Percentiles rank a stretch among this genome's conserved stretches.
Evolutionary conservation across 2,113 vertebrate species (phyloP).

Genomic region (Meriones unguiculatus): DNA sequence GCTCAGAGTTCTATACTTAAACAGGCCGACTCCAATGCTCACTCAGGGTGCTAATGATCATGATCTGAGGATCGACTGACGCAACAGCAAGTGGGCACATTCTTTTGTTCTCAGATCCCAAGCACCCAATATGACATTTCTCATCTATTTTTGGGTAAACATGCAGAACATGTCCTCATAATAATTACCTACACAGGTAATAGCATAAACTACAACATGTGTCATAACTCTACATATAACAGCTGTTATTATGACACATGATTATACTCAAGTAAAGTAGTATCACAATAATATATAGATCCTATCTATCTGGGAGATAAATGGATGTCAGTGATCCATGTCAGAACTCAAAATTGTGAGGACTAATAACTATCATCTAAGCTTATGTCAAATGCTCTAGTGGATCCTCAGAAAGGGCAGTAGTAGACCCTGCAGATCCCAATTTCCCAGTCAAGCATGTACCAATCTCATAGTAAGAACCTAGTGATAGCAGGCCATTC

Average conservation of each 20-base stretch:
- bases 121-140: neutral
- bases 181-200: neutral
- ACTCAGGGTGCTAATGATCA: neutral
- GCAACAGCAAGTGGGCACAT: neutral
- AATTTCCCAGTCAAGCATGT: slow-evolving; percentile 27
- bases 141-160: neutral
- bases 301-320: slow-evolving; percentile 6
- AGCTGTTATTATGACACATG: neutral
- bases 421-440: neutral
- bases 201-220: neutral
- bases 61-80: neutral
- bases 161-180: neutral
- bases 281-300: neutral
- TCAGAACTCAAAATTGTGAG: slow-evolving; percentile 11
- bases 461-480: neutral
- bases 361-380: neutral
- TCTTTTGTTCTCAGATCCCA: neutral
- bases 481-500: neutral
- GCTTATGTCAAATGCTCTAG: neutral
- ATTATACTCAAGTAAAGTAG: neutral
- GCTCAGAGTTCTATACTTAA: neutral
- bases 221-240: neutral
- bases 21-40: neutral
- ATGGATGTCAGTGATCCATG: neutral
- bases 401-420: slow-evolving; percentile 1